phyloP scores from a whole-genome alignment of 1,140 invertebrate genomes.

The Aleiodes sp. region DNA sequence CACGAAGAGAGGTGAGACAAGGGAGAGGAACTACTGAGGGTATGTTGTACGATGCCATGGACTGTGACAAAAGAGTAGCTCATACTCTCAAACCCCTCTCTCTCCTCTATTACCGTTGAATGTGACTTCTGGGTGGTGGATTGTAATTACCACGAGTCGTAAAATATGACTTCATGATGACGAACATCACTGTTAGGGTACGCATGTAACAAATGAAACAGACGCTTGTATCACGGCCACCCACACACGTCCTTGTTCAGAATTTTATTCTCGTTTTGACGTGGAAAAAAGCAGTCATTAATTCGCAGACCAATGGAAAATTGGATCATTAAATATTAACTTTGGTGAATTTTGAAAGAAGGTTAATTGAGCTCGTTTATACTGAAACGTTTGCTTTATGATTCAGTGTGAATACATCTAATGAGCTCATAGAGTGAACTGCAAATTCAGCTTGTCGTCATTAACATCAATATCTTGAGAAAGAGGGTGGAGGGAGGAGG shows the following conservation, averaged over 20 bases:
- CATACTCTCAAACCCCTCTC: background rate
- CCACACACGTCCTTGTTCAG: constrained; percentile 33
- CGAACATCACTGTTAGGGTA: constrained; percentile 37
- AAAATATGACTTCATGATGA: constrained; percentile 65
- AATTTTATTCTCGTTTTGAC: background rate
- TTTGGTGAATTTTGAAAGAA: constrained; percentile 1
- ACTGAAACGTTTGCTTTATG: constrained; percentile 25
- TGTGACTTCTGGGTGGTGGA: constrained; percentile 58
- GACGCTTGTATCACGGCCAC: constrained; percentile 35
- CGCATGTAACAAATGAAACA: constrained; percentile 57
- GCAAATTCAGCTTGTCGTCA: background rate
- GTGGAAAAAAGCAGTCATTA: background rate
- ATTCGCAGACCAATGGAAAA: background rate
- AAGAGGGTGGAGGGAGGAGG: too few species aligned
- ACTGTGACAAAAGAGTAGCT: constrained; percentile 49
- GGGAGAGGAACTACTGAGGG: background rate
- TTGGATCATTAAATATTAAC: background rate
- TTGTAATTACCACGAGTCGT: constrained; percentile 65
- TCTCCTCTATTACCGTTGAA: constrained; percentile 33
- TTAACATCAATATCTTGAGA: too few species aligned
- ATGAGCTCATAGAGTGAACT: background rate
- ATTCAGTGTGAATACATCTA: constrained; percentile 3
- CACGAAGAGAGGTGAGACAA: background rate
- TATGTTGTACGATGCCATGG: constrained; percentile 15
- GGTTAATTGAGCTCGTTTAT: constrained; percentile 19